Conservation (phyloP, 1,140 invertebrate genomes). For the Calliphora vicina region DNA sequence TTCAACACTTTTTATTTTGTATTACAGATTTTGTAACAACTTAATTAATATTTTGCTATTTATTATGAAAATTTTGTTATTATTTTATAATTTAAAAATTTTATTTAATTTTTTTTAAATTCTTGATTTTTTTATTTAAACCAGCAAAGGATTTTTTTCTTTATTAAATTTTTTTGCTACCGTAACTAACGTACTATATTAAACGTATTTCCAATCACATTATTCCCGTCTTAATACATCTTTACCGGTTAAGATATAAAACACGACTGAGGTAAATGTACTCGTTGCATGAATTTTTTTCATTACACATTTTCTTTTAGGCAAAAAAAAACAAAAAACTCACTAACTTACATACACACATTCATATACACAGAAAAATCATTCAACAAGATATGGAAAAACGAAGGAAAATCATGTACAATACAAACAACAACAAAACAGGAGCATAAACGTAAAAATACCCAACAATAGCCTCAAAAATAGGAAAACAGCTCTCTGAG, state of each 20-base stretch:
- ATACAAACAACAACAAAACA: not conserved
- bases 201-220: not conserved
- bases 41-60: no score
- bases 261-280: constrained; percentile 63
- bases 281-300: constrained; percentile 44
- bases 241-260: constrained; percentile 59
- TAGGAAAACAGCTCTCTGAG: no score
- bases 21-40: no score
- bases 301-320: no score
- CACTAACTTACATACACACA: not conserved
- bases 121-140: not conserved
- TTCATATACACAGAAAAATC: not conserved
- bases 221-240: constrained; percentile 44
- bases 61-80: no score
- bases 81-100: no score
- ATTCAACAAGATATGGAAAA: not conserved
- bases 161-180: not conserved
- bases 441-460: not conserved
- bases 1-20: no score
- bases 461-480: no score
- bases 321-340: no score
- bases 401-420: not conserved
- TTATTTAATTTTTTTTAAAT: not conserved
- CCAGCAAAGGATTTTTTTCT: not conserved
- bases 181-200: not conserved